Conservation (phyloP, 1,140 invertebrate genomes). For the Atta texana region DNA sequence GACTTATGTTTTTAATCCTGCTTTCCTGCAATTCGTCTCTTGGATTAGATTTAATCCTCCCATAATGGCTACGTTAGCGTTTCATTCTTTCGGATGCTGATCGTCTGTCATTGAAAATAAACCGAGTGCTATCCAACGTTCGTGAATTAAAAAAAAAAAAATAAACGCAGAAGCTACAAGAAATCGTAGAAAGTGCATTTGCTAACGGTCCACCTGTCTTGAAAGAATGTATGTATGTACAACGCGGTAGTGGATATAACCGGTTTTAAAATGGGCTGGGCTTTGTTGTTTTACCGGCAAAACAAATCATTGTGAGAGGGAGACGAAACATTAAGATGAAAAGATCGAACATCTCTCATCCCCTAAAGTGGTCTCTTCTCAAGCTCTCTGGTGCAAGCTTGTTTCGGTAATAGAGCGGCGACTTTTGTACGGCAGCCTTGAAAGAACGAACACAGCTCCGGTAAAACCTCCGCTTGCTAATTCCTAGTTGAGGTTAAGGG, state of each 20-base stretch:
- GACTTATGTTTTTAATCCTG: slow-evolving; percentile 61
- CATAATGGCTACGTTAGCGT: too few relatives aligned
- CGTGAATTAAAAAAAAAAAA: background rate
- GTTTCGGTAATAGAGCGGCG: slow-evolving; percentile 17
- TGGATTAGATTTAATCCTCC: background rate
- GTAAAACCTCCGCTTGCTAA: background rate
- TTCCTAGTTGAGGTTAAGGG: slow-evolving; percentile 57
- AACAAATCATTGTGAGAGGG: background rate
- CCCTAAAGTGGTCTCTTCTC: background rate
- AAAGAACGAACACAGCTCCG: background rate
- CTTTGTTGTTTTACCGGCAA: slow-evolving; percentile 30
- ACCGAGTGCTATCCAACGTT: background rate
- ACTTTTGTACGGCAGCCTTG: slow-evolving; percentile 42
- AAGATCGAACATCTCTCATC: background rate
- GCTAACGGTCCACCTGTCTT: slow-evolving; percentile 34
- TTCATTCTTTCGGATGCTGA: background rate
- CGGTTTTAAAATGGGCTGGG: slow-evolving; percentile 46
- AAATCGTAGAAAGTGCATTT: slow-evolving; percentile 29
- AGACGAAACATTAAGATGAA: background rate
- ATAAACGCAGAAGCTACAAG: slow-evolving; percentile 9
- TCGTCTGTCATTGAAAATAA: background rate
- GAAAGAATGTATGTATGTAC: slow-evolving; percentile 11
- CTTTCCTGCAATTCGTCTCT: slow-evolving; percentile 11
- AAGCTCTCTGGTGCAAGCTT: too few relatives aligned
- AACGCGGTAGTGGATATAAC: slow-evolving; percentile 16